Evolutionary conservation across 2,797 vertebrate species (phyloP).

Genomic region (Paratrypauchen microcephalus): DNA sequence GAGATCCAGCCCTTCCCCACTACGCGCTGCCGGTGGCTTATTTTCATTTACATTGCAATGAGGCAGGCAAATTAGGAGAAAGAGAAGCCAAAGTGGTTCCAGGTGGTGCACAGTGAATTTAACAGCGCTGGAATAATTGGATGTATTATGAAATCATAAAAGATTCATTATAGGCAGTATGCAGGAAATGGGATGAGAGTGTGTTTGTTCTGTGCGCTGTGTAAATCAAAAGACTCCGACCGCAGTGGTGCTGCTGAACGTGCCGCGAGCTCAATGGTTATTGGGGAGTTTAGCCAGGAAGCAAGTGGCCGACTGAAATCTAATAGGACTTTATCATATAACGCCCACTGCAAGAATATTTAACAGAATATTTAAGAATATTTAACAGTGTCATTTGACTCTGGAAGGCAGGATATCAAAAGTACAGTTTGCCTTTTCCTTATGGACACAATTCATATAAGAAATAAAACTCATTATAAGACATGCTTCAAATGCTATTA

Average conservation of each 20-base stretch:
- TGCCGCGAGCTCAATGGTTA: conserved; percentile 24
- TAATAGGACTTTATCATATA: conserved; percentile 12
- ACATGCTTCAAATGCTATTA: background rate
- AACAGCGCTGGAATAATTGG: conserved; percentile 68
- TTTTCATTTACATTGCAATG: conserved; percentile 66
- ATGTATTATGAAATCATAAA: conserved; percentile 75
- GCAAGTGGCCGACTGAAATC: conserved; percentile 16
- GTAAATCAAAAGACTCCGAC: conserved; percentile 42
- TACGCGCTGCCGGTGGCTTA: conserved; percentile 38
- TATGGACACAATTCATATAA: conserved; percentile 1
- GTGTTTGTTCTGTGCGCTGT: conserved; percentile 56
- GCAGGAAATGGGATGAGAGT: conserved; percentile 67
- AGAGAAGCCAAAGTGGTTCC: conserved; percentile 69
- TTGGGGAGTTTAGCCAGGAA: conserved; percentile 31
- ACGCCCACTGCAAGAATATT: background rate
- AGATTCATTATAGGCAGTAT: conserved; percentile 68
- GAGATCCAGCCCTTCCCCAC: background rate
- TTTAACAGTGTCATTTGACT: conserved; percentile 10
- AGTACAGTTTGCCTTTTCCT: background rate
- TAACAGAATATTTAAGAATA: background rate
- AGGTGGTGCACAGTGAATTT: conserved; percentile 69
- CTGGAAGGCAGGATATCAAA: conserved; percentile 1
- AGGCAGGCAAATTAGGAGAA: conserved; percentile 62
- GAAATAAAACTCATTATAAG: background rate
- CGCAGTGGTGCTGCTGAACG: conserved; percentile 23